Evolutionary conservation across 2,113 vertebrate species (phyloP).

Genomic region (Egretta garzetta): DNA sequence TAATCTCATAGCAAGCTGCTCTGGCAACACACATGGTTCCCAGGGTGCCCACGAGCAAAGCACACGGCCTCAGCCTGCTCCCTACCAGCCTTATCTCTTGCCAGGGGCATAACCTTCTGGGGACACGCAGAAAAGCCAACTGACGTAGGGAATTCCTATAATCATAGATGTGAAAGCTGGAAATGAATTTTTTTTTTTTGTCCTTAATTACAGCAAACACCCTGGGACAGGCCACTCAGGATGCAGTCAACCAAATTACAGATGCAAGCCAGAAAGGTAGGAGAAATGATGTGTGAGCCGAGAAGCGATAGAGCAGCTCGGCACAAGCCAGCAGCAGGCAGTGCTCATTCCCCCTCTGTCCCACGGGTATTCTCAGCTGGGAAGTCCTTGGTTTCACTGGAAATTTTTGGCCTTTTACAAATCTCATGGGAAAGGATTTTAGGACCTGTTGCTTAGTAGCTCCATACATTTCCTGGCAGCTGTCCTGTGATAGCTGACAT

Average conservation of each 20-base stretch:
- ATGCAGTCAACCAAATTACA: constrained; percentile 52
- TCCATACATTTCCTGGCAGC: background rate
- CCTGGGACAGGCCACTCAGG: constrained; percentile 31
- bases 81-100: background rate
- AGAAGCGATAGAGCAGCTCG: background rate
- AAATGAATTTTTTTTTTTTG: background rate
- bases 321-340: background rate
- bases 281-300: background rate
- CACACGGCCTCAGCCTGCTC: background rate
- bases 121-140: accelerated
- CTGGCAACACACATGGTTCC: background rate
- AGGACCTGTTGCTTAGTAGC: background rate
- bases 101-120: background rate
- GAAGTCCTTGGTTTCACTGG: background rate
- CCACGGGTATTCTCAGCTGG: background rate
- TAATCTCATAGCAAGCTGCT: background rate
- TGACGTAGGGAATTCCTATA: accelerated
- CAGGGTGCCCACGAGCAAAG: background rate
- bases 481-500: accelerated
- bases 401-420: background rate
- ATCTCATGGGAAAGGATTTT: background rate
- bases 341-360: background rate
- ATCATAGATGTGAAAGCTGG: background rate
- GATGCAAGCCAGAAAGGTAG: constrained; percentile 69
- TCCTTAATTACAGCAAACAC: constrained; percentile 43